phyloP scores from a whole-genome alignment of 2,888 invertebrate genomes.

The Platycheirus rosarum region DNA sequence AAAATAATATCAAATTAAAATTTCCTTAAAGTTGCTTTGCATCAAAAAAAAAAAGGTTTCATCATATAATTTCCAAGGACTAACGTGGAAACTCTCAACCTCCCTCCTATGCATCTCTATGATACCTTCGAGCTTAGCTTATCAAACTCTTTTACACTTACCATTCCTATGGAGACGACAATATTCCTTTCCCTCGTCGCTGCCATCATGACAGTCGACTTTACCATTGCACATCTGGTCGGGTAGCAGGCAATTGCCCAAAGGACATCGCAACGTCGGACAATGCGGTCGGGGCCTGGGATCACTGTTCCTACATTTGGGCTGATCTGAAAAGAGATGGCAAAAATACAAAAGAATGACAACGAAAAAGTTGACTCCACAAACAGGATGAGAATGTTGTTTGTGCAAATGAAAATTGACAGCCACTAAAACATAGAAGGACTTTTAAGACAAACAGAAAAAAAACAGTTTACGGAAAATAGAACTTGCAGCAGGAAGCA shows the following conservation, averaged over 20 bases:
- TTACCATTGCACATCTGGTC: constrained; percentile 87
- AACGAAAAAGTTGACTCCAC: constrained; percentile 20
- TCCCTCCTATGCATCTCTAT: neutral
- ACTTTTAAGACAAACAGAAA: neutral
- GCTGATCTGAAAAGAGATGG: constrained; percentile 76
- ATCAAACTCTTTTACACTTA: constrained; percentile 45
- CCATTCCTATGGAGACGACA: constrained; percentile 78
- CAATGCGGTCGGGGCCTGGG: constrained; percentile 82
- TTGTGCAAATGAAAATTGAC: constrained; percentile 59
- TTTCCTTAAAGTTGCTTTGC: constrained; percentile 2
- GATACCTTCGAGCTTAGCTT: neutral
- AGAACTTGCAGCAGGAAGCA: constrained; percentile 5
- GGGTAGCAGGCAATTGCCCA: constrained; percentile 87
- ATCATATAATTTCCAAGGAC: neutral
- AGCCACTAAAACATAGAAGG: constrained; percentile 23
- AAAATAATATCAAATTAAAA: constrained; percentile 12
- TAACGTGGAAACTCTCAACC: constrained; percentile 12
- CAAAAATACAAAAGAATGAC: neutral
- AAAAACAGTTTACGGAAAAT: neutral
- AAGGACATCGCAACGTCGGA: constrained; percentile 85
- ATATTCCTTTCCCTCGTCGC: constrained; percentile 85
- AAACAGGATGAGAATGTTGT: constrained; percentile 50
- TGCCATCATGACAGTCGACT: constrained; percentile 87
- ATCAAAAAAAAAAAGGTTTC: neutral
- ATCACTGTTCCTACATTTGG: constrained; percentile 77